These are phyloP conservation scores for Neoaliturus tenellus DNA, from an alignment of 2,888 invertebrate genomes.

Conservation along the genomic window DNA sequence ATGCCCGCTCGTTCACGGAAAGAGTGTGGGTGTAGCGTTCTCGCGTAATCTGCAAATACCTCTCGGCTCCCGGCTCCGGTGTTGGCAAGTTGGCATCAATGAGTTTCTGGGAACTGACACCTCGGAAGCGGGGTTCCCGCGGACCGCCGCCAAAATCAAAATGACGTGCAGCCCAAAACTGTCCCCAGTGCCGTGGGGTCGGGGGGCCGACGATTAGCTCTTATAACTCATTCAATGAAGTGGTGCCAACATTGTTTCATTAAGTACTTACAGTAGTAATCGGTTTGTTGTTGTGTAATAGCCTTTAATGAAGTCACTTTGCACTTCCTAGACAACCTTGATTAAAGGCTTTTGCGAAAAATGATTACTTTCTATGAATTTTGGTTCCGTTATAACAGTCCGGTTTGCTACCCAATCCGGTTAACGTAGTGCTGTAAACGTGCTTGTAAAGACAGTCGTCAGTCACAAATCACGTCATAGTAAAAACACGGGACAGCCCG, in stretches of 20 bases:
- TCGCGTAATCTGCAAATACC: conserved; percentile 15
- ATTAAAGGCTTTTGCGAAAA: too few relatives aligned
- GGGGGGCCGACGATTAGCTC: not conserved
- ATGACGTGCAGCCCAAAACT: not conserved
- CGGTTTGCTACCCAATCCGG: too few relatives aligned
- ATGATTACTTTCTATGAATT: too few relatives aligned
- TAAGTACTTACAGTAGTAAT: not conserved
- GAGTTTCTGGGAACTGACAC: not conserved
- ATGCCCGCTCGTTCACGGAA: not conserved
- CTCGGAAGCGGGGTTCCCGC: not conserved
- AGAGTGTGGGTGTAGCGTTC: conserved; percentile 6
- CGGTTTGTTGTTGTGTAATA: not conserved
- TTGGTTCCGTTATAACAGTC: too few relatives aligned
- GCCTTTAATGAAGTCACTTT: not conserved
- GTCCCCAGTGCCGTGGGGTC: not conserved
- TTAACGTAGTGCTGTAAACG: too few relatives aligned
- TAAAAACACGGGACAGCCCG: too few relatives aligned
- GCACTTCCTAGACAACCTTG: not conserved
- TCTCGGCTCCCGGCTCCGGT: too few relatives aligned
- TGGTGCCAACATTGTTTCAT: not conserved
- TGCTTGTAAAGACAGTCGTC: too few relatives aligned
- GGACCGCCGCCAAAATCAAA: not conserved
- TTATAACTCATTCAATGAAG: not conserved
- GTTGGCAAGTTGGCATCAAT: conserved; percentile 11
- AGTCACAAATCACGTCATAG: too few relatives aligned